Conservation (phyloP, 2,113 vertebrate species). For the Eulacestoma nigropectus region DNA sequence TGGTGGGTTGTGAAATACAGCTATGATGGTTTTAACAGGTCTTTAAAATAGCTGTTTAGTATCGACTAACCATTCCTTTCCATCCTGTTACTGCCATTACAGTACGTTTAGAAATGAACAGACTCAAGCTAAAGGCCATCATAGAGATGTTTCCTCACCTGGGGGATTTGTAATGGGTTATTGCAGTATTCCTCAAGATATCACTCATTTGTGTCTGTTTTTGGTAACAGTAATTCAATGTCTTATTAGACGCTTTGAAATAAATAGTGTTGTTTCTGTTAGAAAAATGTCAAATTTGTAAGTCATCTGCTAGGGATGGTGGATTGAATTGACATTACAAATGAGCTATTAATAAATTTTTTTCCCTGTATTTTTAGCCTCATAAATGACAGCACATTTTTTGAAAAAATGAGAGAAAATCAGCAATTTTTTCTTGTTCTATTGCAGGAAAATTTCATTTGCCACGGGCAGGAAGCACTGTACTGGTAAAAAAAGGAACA, state of each 20-base stretch:
- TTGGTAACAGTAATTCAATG: neutral
- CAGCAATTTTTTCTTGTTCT: neutral
- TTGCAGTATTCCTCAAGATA: neutral
- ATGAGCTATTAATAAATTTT: neutral
- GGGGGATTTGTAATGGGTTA: neutral
- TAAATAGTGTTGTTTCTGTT: neutral
- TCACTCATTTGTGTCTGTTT: neutral
- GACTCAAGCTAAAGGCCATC: neutral
- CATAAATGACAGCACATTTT: neutral
- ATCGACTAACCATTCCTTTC: neutral
- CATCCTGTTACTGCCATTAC: neutral
- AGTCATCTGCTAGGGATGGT: neutral
- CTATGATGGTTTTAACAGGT: neutral
- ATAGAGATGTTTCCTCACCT: neutral
- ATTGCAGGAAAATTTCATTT: neutral
- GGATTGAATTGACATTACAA: neutral
- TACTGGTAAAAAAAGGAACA: neutral
- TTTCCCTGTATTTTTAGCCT: neutral
- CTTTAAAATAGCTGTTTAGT: neutral
- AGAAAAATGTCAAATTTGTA: neutral
- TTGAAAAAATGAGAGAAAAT: neutral
- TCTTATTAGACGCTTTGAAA: neutral
- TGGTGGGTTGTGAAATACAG: neutral
- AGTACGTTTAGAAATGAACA: neutral
- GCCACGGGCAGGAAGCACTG: neutral